Evolutionary conservation across 2,888 invertebrate genomes (phyloP).

Genomic region (Encarsia formosa): DNA sequence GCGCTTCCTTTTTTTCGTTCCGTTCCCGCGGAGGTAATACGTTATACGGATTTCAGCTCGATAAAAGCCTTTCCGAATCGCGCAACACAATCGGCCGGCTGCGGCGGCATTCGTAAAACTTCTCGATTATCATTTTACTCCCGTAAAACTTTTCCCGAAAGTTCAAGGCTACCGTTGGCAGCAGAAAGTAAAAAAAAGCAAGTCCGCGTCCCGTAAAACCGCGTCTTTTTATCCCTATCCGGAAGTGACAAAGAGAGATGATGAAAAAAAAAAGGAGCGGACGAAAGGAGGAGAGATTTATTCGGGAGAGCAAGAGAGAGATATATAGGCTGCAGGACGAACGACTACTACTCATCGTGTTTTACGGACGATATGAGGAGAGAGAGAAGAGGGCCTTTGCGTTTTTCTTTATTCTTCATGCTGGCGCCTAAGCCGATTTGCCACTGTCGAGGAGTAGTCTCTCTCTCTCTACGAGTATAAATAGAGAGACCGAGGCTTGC

Average conservation of each 20-base stretch:
- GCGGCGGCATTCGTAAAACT: too few relatives aligned
- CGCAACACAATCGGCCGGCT: too few relatives aligned
- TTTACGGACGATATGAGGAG: slow-evolving; percentile 19
- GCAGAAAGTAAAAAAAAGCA: too few relatives aligned
- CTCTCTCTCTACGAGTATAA: too few relatives aligned
- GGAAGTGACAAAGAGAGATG: slow-evolving; percentile 1
- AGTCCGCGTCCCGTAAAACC: slow-evolving; percentile 16
- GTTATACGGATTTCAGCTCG: too few relatives aligned
- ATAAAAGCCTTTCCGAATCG: too few relatives aligned
- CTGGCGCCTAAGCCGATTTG: slow-evolving; percentile 14
- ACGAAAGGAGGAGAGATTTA: neutral
- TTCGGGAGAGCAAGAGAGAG: neutral
- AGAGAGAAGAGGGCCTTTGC: neutral
- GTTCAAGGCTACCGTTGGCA: too few relatives aligned
- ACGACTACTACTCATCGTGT: slow-evolving; percentile 21
- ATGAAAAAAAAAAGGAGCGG: neutral
- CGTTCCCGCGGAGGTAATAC: too few relatives aligned
- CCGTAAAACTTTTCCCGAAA: too few relatives aligned
- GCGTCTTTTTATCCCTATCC: neutral
- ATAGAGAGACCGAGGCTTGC: too few relatives aligned
- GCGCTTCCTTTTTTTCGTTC: too few relatives aligned
- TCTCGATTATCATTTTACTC: too few relatives aligned
- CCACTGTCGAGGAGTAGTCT: neutral
- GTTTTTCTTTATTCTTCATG: slow-evolving; percentile 4
- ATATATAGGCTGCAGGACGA: slow-evolving; percentile 10